These are phyloP conservation scores for Napeogenes inachia DNA, from an alignment of 2,888 invertebrate genomes.

Conservation along the genomic window DNA sequence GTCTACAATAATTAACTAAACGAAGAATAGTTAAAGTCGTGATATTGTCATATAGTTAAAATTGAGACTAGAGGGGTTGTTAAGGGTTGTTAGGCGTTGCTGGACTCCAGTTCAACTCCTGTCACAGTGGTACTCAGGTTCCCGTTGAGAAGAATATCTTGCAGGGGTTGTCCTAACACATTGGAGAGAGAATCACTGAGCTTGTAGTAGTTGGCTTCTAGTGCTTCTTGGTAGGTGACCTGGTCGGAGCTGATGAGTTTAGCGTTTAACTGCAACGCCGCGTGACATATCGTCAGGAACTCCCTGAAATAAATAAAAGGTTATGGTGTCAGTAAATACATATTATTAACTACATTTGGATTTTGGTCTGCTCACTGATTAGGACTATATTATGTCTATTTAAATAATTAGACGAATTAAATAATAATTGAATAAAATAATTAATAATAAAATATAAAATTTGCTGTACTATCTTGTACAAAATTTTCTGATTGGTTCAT, in stretches of 20 bases:
- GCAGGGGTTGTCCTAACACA: constrained; percentile 85
- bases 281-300: constrained; percentile 93
- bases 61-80: constrained; percentile 16
- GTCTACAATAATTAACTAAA: not conserved
- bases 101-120: constrained; percentile 87
- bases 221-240: constrained; percentile 92
- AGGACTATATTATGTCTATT: not conserved
- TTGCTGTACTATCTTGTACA: too few species aligned
- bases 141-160: constrained; percentile 81
- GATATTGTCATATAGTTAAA: constrained; percentile 15
- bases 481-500: too few species aligned
- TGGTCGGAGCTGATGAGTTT: constrained; percentile 93
- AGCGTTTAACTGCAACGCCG: constrained; percentile 92
- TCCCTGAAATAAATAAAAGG: constrained; percentile 78
- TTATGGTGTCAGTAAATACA: constrained; percentile 8
- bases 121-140: constrained; percentile 88
- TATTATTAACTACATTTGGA: not conserved
- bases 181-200: constrained; percentile 86
- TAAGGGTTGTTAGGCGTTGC: constrained; percentile 80
- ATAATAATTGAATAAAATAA: too few species aligned
- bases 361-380: not conserved
- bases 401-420: too few species aligned
- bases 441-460: not conserved
- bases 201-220: constrained; percentile 91
- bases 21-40: constrained; percentile 9